These are phyloP conservation scores for Acromyrmex heyeri DNA, from an alignment of 1,140 invertebrate genomes.

Conservation along the genomic window DNA sequence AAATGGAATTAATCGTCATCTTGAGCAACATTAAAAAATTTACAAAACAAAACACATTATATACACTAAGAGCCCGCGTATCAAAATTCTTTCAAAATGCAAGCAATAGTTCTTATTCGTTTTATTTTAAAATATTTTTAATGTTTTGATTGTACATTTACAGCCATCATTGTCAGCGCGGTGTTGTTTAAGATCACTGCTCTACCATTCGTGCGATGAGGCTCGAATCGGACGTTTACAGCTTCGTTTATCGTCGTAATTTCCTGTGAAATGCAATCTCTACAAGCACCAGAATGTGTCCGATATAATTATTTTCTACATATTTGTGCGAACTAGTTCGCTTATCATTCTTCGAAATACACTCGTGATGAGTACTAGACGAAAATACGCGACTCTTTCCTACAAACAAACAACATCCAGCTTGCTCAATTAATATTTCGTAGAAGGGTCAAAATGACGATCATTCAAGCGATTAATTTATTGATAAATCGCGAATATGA, in stretches of 20 bases:
- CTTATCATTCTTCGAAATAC: neutral
- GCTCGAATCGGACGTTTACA: neutral
- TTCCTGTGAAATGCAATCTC: neutral
- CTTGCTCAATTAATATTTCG: neutral
- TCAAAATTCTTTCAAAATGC: neutral
- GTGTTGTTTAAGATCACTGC: neutral
- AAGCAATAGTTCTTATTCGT: neutral
- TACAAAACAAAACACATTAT: too few relatives aligned
- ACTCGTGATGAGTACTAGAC: neutral
- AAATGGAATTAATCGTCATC: too few relatives aligned
- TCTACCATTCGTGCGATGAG: neutral
- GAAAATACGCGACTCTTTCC: neutral
- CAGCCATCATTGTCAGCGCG: neutral
- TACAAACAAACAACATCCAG: neutral
- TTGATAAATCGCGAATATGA: neutral
- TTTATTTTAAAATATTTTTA: neutral
- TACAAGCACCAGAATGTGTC: neutral
- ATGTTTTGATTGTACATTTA: neutral
- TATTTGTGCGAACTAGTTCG: too few relatives aligned
- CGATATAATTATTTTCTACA: neutral
- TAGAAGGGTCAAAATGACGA: neutral
- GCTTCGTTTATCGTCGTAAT: neutral
- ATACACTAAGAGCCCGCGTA: too few relatives aligned
- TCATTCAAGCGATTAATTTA: neutral
- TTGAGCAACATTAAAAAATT: too few relatives aligned